Evolutionary conservation across 2,797 vertebrate genomes (phyloP).

Genomic region (Pantherophis alleghaniensis): DNA sequence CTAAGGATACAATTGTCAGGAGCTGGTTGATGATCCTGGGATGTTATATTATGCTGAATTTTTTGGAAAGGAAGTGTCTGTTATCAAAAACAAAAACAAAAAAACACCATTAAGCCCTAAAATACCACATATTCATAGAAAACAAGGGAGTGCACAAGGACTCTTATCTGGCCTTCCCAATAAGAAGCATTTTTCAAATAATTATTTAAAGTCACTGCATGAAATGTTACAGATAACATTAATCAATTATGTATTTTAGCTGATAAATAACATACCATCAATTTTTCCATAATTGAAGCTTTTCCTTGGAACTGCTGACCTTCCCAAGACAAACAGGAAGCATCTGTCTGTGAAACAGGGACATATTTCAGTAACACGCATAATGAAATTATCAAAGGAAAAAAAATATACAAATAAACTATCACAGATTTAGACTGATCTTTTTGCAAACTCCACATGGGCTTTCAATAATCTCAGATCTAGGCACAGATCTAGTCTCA

Average conservation of each 20-base stretch:
- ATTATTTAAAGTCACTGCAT: neutral
- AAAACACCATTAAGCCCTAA: neutral
- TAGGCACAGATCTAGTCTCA: too few species aligned
- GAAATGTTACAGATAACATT: neutral
- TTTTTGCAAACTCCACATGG: too few species aligned
- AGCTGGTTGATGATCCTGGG: constrained; percentile 76
- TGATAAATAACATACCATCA: constrained; percentile 66
- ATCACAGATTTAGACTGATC: neutral
- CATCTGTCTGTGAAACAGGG: constrained; percentile 60
- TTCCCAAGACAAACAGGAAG: constrained; percentile 82
- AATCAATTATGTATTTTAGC: neutral
- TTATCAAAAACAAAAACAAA: neutral
- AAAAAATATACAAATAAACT: neutral
- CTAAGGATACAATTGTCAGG: constrained; percentile 75
- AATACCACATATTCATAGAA: neutral
- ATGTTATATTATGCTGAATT: constrained; percentile 76
- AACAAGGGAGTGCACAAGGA: neutral
- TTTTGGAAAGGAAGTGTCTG: constrained; percentile 76
- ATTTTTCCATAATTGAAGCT: constrained; percentile 70
- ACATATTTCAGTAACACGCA: neutral
- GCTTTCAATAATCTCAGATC: too few species aligned
- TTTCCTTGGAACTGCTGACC: constrained; percentile 75
- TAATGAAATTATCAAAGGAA: neutral
- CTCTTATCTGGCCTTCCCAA: neutral
- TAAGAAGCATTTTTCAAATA: neutral